A percentile compares a stretch with the other conserved stretches of the same genome.
phyloP scores from a whole-genome alignment of 2,797 vertebrate genomes.

The Melanitta fusca region DNA sequence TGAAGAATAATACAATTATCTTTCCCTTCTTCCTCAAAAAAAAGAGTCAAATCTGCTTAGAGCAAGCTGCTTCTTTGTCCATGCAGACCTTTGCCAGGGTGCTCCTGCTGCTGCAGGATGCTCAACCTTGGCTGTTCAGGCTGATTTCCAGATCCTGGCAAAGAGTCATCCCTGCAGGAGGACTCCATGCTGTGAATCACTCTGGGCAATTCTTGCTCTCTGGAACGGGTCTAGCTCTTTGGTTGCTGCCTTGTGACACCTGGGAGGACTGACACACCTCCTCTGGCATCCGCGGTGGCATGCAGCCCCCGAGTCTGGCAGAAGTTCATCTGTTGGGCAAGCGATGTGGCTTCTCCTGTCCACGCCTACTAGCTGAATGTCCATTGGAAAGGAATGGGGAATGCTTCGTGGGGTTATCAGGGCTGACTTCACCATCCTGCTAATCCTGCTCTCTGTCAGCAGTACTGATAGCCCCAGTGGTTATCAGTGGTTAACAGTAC shows the following conservation, averaged over 20 bases:
- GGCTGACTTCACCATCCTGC: constrained; percentile 37
- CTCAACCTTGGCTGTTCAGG: not conserved
- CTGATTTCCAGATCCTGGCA: not conserved
- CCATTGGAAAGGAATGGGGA: not conserved
- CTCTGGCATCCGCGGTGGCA: rapidly evolving
- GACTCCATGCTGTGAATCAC: not conserved
- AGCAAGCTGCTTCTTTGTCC: not conserved
- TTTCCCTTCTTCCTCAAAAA: not conserved
- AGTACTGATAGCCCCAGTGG: not conserved
- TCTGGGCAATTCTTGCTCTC: not conserved
- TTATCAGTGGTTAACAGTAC: not conserved
- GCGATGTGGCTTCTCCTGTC: not conserved
- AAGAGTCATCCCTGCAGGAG: not conserved
- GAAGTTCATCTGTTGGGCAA: constrained; percentile 11
- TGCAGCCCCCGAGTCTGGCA: not conserved
- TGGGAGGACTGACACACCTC: not conserved
- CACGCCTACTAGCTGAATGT: not conserved
- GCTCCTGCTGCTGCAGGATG: not conserved
- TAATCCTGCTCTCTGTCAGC: not conserved
- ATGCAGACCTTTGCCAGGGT: rapidly evolving
- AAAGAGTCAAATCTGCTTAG: not conserved
- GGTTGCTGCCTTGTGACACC: not conserved
- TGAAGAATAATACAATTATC: not conserved
- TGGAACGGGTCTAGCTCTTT: not conserved
- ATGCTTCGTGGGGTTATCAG: not conserved